A percentile compares a stretch with the other conserved stretches of the same genome.
These are phyloP conservation scores for Hycleus cichorii DNA, from an alignment of 1,140 invertebrate genomes.

Conservation along the genomic window DNA sequence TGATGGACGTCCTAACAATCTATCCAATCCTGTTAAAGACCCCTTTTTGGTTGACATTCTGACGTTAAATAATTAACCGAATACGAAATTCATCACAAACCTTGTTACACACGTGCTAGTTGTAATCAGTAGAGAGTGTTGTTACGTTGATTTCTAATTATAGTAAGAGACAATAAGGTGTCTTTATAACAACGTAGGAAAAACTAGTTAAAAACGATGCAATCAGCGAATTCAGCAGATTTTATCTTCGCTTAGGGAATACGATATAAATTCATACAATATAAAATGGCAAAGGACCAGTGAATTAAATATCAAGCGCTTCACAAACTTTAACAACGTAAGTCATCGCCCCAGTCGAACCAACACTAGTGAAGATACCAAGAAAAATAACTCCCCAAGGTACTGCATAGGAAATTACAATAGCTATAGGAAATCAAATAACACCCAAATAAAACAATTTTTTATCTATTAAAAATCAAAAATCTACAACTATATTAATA, in stretches of 20 bases:
- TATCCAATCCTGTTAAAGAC: constrained; percentile 5
- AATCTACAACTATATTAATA: too few species aligned
- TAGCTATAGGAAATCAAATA: too few species aligned
- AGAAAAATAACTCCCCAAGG: too few species aligned
- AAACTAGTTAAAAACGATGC: neutral
- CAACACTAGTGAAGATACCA: too few species aligned
- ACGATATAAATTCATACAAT: constrained; percentile 19
- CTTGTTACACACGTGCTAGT: constrained; percentile 5
- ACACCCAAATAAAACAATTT: too few species aligned
- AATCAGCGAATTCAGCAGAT: neutral
- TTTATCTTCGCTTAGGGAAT: constrained; percentile 25
- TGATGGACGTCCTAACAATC: too few species aligned
- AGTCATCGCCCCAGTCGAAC: too few species aligned
- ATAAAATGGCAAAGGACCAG: constrained; percentile 19
- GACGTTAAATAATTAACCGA: constrained; percentile 10
- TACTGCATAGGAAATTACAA: too few species aligned
- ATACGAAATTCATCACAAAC: constrained; percentile 13
- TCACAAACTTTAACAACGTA: too few species aligned
- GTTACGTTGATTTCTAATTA: too few species aligned
- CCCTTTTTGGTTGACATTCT: neutral
- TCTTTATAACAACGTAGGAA: neutral
- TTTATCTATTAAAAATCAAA: too few species aligned
- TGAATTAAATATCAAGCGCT: constrained; percentile 20
- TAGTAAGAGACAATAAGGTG: too few species aligned
- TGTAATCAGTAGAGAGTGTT: constrained; percentile 3